A percentile compares a stretch with the other conserved stretches of the same genome.
phyloP scores from a whole-genome alignment of 2,888 invertebrate genomes.

The Nomada fabriciana region DNA sequence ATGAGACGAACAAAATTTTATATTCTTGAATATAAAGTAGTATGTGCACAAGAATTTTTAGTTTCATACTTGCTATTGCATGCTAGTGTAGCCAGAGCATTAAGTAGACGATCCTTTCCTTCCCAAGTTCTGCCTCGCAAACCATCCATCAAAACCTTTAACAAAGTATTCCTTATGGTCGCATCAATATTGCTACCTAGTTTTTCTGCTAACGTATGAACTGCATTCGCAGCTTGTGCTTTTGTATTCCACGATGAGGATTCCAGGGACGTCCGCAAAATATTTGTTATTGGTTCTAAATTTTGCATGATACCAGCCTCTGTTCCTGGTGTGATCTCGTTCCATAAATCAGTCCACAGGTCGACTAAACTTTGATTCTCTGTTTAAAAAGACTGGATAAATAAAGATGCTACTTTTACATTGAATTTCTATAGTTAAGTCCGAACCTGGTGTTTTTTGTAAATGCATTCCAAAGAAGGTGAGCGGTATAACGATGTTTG shows the following conservation, averaged over 20 bases:
- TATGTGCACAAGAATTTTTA: neutral
- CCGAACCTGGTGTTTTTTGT: conserved; percentile 87
- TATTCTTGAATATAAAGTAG: neutral
- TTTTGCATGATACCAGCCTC: conserved; percentile 93
- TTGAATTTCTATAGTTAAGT: conserved; percentile 14
- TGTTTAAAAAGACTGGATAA: conserved; percentile 51
- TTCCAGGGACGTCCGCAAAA: conserved; percentile 89
- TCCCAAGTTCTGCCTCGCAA: conserved; percentile 94
- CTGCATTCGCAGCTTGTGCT: conserved; percentile 92
- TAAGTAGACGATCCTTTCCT: conserved; percentile 93
- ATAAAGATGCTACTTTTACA: conserved; percentile 1
- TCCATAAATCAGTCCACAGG: conserved; percentile 95
- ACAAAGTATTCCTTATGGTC: conserved; percentile 87
- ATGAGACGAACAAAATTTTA: neutral
- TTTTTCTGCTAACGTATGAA: conserved; percentile 91
- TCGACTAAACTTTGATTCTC: conserved; percentile 88
- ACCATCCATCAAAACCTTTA: conserved; percentile 89
- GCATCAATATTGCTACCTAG: conserved; percentile 88
- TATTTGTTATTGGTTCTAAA: conserved; percentile 89
- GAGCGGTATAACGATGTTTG: conserved; percentile 91
- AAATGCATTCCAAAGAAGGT: conserved; percentile 97
- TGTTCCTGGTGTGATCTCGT: conserved; percentile 94
- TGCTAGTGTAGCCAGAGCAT: conserved; percentile 91
- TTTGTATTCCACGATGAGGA: conserved; percentile 96
- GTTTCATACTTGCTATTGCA: conserved; percentile 88